Evolutionary conservation across 2,888 invertebrate genomes (phyloP).

Genomic region (Orthosia incerta): DNA sequence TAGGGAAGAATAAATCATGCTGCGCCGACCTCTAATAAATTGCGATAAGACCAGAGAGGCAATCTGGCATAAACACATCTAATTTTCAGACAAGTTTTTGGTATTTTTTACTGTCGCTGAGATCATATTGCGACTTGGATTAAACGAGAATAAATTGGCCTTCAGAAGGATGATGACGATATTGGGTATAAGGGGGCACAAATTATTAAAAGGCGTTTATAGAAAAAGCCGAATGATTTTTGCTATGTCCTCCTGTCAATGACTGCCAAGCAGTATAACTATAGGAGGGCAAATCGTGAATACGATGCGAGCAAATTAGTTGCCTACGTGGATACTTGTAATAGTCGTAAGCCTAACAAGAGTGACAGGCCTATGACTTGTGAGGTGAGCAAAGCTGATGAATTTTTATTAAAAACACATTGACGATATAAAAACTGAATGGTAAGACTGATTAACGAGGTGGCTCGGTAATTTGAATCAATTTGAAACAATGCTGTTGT

Average conservation of each 20-base stretch:
- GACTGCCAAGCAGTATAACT: neutral
- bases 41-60: neutral
- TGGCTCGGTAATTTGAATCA: constrained; percentile 23
- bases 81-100: no score
- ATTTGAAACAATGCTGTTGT: constrained; percentile 44
- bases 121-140: no score
- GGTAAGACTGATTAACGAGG: neutral
- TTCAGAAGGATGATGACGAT: no score
- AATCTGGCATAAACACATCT: no score
- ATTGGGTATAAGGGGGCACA: no score
- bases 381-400: neutral
- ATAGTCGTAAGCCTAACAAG: neutral
- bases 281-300: neutral
- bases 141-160: no score
- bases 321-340: neutral
- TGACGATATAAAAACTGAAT: constrained; percentile 11
- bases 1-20: neutral
- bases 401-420: constrained; percentile 16
- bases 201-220: no score
- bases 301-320: neutral
- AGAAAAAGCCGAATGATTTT: neutral
- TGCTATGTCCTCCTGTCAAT: neutral
- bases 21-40: neutral
- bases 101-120: no score
- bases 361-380: neutral